phyloP scores from a whole-genome alignment of 2,888 invertebrate species.

The Charanyca ferruginea region DNA sequence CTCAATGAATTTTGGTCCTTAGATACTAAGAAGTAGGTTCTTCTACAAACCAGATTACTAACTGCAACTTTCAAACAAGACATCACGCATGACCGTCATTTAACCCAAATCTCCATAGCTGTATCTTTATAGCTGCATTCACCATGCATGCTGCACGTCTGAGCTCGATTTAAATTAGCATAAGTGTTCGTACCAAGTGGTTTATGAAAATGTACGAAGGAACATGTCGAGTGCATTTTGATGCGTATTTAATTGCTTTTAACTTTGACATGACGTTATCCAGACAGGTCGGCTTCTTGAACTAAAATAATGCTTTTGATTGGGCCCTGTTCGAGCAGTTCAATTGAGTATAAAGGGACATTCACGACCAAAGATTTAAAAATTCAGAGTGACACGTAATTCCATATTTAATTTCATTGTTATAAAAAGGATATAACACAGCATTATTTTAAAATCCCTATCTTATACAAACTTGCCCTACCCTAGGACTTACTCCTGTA shows the following conservation, averaged over 20 bases:
- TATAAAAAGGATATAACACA: no score
- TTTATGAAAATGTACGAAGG: conserved; percentile 35
- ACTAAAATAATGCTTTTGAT: conserved; percentile 43
- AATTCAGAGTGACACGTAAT: background rate
- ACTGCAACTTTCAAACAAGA: background rate
- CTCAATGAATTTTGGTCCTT: background rate
- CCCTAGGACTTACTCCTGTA: no score
- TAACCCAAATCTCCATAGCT: conserved; percentile 17
- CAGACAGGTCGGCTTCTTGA: conserved; percentile 41
- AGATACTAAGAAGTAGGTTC: background rate
- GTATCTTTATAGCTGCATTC: conserved; percentile 22
- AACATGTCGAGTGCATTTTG: conserved; percentile 52
- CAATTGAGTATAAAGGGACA: background rate
- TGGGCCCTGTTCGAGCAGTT: conserved; percentile 1
- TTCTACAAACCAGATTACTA: background rate
- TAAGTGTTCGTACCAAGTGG: conserved; percentile 51
- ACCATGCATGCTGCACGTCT: conserved; percentile 27
- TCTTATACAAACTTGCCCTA: no score
- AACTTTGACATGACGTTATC: conserved; percentile 61
- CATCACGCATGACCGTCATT: background rate
- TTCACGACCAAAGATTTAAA: background rate
- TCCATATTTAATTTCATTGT: no score
- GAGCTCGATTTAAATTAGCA: conserved; percentile 55
- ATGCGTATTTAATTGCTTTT: conserved; percentile 59
- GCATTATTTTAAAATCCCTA: no score